Evolutionary conservation across 1,140 invertebrate genomes (phyloP), one percentile per base, ranked within the genome.

Genomic region (Drosophila novamexicana): DNA sequence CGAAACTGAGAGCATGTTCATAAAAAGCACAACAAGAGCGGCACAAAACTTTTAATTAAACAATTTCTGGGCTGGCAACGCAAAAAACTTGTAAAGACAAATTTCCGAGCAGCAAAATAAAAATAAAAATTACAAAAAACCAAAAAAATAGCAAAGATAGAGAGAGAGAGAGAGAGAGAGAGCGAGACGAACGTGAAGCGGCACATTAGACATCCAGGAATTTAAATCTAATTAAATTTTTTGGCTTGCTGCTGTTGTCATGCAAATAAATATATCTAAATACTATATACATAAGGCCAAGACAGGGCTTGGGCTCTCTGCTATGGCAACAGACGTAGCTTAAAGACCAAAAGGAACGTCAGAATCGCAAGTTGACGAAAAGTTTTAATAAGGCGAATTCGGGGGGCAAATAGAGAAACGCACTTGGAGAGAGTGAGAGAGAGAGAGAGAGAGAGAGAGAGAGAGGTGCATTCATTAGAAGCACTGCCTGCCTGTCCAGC

Each of bases 181-280:
- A 71, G 6, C 16, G 16, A 37, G 36, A 47, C 7, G 14, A 62
- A 62, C 22, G 66, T 49, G 37, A 69, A 57, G 52, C 56, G 49
- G 58, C 75, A 79, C 84, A 88, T 89, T 80, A 89, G 84, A 77
- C 65, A 71, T 70, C 62, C 73, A 75, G 69, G 83, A 77, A 70
- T 88, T 88, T 89, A 89, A 88, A 89, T 89, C 80, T 89, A 89
- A 89, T 89, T 89, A 89, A 89, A 89, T 89, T 77, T 76, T 81
- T 76, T 75, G 58, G 71, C 77, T 83, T 77, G 61, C 57, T 59
- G 62, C 58, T 72, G 84, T 89, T 89, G 84, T 78, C 84, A 79
- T 84, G 85, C 77, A 81, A 85, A 85, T 77, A 81, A 84, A 79
- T 79, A 72, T 76, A 61, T 70, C 77, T 76, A 84, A 68, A 74